Evolutionary conservation across 2,113 vertebrate genomes (phyloP), one percentile per base, ranked within the genome.

Genomic region (Neogale vison): DNA sequence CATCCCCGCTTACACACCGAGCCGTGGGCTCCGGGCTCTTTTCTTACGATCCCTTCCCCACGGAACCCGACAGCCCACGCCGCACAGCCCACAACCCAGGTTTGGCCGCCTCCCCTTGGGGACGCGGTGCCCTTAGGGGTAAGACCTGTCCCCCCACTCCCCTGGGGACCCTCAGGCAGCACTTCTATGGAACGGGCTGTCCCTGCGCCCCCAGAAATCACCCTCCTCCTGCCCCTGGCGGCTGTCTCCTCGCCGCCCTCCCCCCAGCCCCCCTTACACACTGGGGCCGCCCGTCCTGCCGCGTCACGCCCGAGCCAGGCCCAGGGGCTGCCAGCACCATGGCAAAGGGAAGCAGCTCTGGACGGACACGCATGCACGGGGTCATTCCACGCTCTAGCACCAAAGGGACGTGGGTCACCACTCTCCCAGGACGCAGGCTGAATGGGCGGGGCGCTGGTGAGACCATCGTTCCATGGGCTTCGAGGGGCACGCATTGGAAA

Each of bases 361-460:
- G 76, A 34, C 13, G 42, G 34, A 12, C 20, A 34, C 6, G 24
- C 9, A 4, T 26, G 15, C 24, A 14, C 6, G 3, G 0, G 61
- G 47, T 2, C 4, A 2, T 34, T 23, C 7, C 24, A 6, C 4
- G 14, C 11, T 14, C 18, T 24, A 39, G 20, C 34, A 59, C 26
- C 10, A 21, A 23, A 20, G 57, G 29, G 74, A 21, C 42, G 29
- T 3, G 1, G 0, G 24, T 6, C 21, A 18, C n/a, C 13, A 4
- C 7, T 4, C 20, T 55, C 36, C 63, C 3, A 11, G 1, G 17
- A 6, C 0, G 2, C 18, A 7, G 47, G 57, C 57, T 0, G 2
- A 29, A 3, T 0, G 36, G 42, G 36, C 29, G 12, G 29, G 65
- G 57, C 7, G 57, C 20, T 26, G 74, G 26, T 7, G 7, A 18